Base-by-base conservation (phyloP, 2,888 invertebrate species). In the Magallana nippona region DNA sequence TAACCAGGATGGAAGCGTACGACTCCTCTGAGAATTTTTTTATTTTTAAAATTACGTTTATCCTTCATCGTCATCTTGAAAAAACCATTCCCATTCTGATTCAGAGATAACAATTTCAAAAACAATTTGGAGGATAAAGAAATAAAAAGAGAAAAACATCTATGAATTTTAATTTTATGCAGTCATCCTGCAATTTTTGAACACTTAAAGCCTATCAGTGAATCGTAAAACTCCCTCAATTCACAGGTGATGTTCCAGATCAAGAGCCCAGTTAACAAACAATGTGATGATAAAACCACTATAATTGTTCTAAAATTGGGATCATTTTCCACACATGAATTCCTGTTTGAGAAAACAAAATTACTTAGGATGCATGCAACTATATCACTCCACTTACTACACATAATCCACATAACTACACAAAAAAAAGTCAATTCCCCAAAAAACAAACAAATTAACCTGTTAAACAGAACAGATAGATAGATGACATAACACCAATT, bases 131-230 rank as follows among this genome's bases (percentile, higher is more conserved):
- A 44, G 44, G 44, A 44, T 44, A 44, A 44, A 44, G 44, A 44
- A 44, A 44, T 44, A 44, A 44, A 44, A 8, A 44, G 44, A 27
- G 32, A 71, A 32, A 71, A 60, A 17, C 60, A 1, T 10, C 22
- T 3, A 71, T 71, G 27, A 32, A 71, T 71, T 71, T 15, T 27
- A 71, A 27, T 71, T 71, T 71, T 11, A 11, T 15, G 11, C 22
- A 71, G 71, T 71, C 71, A 71, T 71, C 22, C 32, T 15, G 15
- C 63, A 71, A 71, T 32, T 71, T 71, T 71, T 32, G 32, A n/a
- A 71, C 27, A 71, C 71, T 71, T 71, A 27, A 71, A 71, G 15
- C 27, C 71, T 22, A 71, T 71, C 32, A 71, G 15, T 27, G 32
- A 22, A 63, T 63, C 63, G 27, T 63, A 63, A 63, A 71, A 71